Conservation (phyloP, 2,797 vertebrate species). For the Sebastes glaucus region DNA sequence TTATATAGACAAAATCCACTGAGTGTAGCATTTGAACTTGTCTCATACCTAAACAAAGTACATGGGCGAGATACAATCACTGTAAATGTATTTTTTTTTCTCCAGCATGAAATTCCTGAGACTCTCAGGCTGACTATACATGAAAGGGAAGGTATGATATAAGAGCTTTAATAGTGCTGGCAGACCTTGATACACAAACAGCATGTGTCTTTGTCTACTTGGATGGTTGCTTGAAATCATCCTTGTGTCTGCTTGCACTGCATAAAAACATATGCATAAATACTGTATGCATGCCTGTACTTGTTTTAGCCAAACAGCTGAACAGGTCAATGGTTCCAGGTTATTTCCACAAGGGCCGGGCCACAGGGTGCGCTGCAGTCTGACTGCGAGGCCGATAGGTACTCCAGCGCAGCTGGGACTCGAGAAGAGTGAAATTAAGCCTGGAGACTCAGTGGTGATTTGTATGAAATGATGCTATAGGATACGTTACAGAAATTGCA, state of each 20-base stretch:
- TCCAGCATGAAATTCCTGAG: conserved; percentile 28
- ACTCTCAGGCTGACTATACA: background rate
- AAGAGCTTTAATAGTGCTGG: background rate
- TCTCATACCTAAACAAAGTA: conserved; percentile 33
- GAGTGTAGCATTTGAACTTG: conserved; percentile 34
- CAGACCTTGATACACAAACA: conserved; percentile 17
- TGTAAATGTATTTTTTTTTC: conserved; percentile 21
- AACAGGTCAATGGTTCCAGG: conserved; percentile 24
- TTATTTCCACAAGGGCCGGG: conserved; percentile 43
- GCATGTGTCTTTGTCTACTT: background rate
- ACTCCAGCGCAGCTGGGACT: conserved; percentile 19
- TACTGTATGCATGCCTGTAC: background rate
- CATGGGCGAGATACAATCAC: conserved; percentile 30
- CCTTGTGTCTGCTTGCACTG: conserved; percentile 18
- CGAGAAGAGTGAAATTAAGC: background rate
- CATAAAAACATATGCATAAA: conserved; percentile 8
- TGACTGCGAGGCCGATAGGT: conserved; percentile 2
- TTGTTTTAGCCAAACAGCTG: conserved; percentile 7
- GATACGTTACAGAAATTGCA: conserved; percentile 10
- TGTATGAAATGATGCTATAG: conserved; percentile 37
- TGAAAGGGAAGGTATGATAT: conserved; percentile 22
- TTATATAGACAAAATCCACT: conserved; percentile 62
- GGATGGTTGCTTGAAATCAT: conserved; percentile 22
- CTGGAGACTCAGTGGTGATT: conserved; percentile 20
- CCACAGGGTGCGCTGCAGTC: conserved; percentile 2